Evolutionary conservation across 2,113 vertebrate species (phyloP), one percentile per base, ranked within the genome.

Genomic region (Corythoichthys haematopterus): DNA sequence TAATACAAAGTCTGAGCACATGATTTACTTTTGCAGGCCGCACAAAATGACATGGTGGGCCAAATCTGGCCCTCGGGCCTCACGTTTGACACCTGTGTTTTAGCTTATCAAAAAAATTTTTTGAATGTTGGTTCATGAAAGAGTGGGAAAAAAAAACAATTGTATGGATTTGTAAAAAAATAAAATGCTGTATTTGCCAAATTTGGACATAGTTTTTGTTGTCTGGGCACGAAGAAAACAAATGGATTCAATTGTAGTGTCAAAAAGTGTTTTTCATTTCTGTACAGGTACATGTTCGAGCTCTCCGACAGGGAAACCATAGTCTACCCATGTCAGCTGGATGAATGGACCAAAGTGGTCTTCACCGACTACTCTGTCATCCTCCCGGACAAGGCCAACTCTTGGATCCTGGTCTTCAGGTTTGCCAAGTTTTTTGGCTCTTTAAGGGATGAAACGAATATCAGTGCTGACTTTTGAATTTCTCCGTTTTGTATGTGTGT

Each of bases 351-450:
- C 65, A 93, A 90, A 77, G 77, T 93, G 20, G 68, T 80, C 55
- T 96, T 93, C 6, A 37, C 73, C 20, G 96, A 99, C 77, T 95
- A 94, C 75, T 67, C 77, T 0, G 91, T 94, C 33, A 84, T 82
- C 0, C 87, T 94, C 51, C 62, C 69, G 58, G 92, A 93, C 43
- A 89, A 91, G 28, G 76, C 85, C 69, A 91, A 89, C 77, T 79
- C 75, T 37, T 98, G 96, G 96, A 89, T 93, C 77, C 82, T 99
- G 72, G 68, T 97, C 61, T 98, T 98, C 74, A 96, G 96, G 97
- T 97, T 69, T 66, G 38, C 63, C 56, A 8, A 14, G 51, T 36
- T 35, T 33, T 13, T 14, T 14, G 33, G 14, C 28, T 50, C 14
- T 14, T 15, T 15, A 13, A 50, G 47, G 14, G 14, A 13, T 14